Evolutionary conservation across 1,140 invertebrate species (phyloP).

Genomic region (Cyclina sinensis): DNA sequence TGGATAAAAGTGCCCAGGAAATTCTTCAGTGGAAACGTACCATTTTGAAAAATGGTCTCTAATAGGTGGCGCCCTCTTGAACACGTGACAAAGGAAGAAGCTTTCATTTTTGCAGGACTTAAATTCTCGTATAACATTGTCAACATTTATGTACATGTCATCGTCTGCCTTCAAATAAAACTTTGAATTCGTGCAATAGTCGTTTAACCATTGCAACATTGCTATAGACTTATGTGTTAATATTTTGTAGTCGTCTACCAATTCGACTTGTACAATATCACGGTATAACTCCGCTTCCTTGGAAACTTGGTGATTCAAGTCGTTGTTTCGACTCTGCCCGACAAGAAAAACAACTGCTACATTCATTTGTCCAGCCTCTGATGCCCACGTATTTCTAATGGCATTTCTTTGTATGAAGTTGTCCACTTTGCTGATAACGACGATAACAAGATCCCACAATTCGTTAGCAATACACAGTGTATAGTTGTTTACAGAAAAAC

Average conservation of each 20-base stretch:
- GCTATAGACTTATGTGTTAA: slow-evolving; percentile 95
- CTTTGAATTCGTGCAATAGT: slow-evolving; percentile 89
- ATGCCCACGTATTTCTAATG: slow-evolving; percentile 84
- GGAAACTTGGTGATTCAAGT: slow-evolving; percentile 73
- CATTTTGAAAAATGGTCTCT: slow-evolving; percentile 85
- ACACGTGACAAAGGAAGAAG: slow-evolving; percentile 72
- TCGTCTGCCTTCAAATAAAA: slow-evolving; percentile 88
- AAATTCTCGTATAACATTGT: slow-evolving; percentile 56
- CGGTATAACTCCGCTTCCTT: slow-evolving; percentile 89
- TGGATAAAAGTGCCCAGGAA: slow-evolving; percentile 80
- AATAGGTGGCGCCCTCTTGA: slow-evolving; percentile 70
- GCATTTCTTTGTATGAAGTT: slow-evolving; percentile 72
- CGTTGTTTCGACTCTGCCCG: slow-evolving; percentile 88
- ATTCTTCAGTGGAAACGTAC: slow-evolving; percentile 83
- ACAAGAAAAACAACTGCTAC: slow-evolving; percentile 89
- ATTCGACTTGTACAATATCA: slow-evolving; percentile 94
- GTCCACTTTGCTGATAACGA: slow-evolving; percentile 58
- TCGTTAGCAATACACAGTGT: neutral
- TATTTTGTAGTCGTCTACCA: slow-evolving; percentile 93
- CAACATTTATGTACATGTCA: slow-evolving; percentile 76
- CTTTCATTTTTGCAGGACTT: neutral
- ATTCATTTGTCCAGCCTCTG: slow-evolving; percentile 45
- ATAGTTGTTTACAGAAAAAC: slow-evolving; percentile 39
- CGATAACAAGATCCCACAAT: slow-evolving; percentile 67
- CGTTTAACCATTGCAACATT: slow-evolving; percentile 92